phyloP scores from a whole-genome alignment of 2,888 invertebrate species.

The Ectemnius continuus region DNA sequence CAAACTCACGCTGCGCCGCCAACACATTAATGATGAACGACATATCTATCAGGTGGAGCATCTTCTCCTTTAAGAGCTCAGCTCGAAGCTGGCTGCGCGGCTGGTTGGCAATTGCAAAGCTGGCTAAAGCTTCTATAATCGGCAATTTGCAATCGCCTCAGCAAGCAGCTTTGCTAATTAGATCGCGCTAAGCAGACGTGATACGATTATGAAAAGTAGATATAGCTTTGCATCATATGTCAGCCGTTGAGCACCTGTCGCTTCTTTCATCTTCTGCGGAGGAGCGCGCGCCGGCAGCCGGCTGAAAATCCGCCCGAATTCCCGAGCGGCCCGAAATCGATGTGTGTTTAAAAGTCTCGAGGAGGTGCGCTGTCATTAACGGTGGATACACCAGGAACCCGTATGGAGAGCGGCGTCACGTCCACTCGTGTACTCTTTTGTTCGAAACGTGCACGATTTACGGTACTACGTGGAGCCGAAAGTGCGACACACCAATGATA shows the following conservation, averaged over 20 bases:
- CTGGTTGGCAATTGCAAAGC: background rate
- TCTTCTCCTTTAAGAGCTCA: too few species aligned
- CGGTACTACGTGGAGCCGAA: constrained; percentile 32
- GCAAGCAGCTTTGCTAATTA: background rate
- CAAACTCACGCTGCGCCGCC: too few species aligned
- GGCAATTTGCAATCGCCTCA: background rate
- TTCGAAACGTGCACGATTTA: constrained; percentile 36
- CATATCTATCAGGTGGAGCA: too few species aligned
- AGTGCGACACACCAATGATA: constrained; percentile 16
- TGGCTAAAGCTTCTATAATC: background rate
- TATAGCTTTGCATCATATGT: background rate
- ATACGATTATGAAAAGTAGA: background rate
- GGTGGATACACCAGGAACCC: constrained; percentile 39
- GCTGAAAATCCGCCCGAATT: background rate
- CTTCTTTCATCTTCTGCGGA: too few species aligned
- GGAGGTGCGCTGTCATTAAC: background rate
- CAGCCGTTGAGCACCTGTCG: too few species aligned
- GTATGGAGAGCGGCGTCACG: constrained; percentile 34
- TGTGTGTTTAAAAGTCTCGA: background rate
- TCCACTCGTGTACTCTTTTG: constrained; percentile 33
- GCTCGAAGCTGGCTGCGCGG: too few species aligned
- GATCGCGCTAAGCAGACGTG: background rate
- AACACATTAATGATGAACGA: too few species aligned
- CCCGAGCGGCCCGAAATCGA: background rate
- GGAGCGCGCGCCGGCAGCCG: too few species aligned